Evolutionary conservation across 2,888 invertebrate species (phyloP), one percentile per base, ranked within the genome.

Genomic region (Eumacrocentrus americanus): DNA sequence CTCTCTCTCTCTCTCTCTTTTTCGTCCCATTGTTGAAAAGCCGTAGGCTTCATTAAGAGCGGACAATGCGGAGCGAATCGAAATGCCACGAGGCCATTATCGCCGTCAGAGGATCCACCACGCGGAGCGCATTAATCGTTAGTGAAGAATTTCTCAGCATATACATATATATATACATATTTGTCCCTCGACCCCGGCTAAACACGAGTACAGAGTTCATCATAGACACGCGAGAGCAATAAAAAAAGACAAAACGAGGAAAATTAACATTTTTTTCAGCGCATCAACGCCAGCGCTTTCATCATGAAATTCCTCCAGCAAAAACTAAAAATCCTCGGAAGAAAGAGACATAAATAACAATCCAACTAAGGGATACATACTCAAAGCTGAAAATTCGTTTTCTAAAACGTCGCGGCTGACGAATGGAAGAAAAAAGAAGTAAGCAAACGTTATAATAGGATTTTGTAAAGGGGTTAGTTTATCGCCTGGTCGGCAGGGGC

Each of bases 31-130:
- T 54, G 53, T 54, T 42, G 18, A 54, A 54, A 54, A 54, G 42
- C 42, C 42, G 42, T 42, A 54, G 53, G 42, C 53, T 25, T 54
- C 53, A 54, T 54, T 54, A 54, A 40, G 40, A 54, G 29, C 42
- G 42, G 53, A 54, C 53, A 54, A 54, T 54, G 25, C 42, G 11
- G 18, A 44, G 18, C 42, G 53, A 54, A 42, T 54, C 18, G 42
- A 54, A 42, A 54, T 54, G 53, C 53, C 53, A 54, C 53, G 44
- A 42, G 53, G 42, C 53, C 53, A 54, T 54, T 54, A 54, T 54
- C 42, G n/a, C 18, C 16, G 16, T 25, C 42, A 54, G 25, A 42
- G 9, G 14, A 35, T 52, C 22, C 14, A 38, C 38, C 11, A 16
- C n/a, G 34, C 14, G 22, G 22, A 35, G 18, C 20, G 11, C 20